These are phyloP conservation scores for Drosophila ercepeae DNA, from an alignment of 1,140 invertebrate genomes.

Conservation along the genomic window DNA sequence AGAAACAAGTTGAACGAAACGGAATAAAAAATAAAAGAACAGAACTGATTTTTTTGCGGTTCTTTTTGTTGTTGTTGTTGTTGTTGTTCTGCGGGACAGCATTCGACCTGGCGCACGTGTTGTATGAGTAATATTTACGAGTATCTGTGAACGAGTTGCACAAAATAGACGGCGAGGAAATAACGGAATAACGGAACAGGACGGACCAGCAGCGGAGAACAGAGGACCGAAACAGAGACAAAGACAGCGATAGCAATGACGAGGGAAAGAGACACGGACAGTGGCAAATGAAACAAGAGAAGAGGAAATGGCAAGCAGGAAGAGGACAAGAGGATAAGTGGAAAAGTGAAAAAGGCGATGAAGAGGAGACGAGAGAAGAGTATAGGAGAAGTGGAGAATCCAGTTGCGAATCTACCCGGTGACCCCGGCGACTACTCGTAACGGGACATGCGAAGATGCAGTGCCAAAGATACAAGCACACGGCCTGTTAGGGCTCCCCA, in stretches of 20 bases:
- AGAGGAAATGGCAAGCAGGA: slow-evolving; percentile 38
- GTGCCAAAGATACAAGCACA: slow-evolving; percentile 59
- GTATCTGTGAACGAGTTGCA: slow-evolving; percentile 44
- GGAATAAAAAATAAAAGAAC: background rate
- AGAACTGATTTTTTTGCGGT: slow-evolving; percentile 9
- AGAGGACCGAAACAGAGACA: background rate
- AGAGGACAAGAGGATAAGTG: slow-evolving; percentile 1
- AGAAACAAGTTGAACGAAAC: background rate
- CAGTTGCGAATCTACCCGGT: slow-evolving; percentile 48
- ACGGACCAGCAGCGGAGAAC: background rate
- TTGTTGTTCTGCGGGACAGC: slow-evolving; percentile 12
- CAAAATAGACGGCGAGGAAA: slow-evolving; percentile 23
- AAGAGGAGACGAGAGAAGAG: too few species aligned
- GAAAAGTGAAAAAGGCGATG: background rate
- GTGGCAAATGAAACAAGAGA: slow-evolving; percentile 24
- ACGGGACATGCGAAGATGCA: slow-evolving; percentile 61
- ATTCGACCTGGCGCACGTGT: slow-evolving; percentile 45
- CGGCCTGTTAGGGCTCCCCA: slow-evolving; percentile 40
- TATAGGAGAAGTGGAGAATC: slow-evolving; percentile 22
- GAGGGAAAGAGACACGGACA: background rate
- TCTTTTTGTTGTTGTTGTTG: background rate
- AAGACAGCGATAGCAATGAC: background rate
- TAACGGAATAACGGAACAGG: slow-evolving; percentile 2
- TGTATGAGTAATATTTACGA: slow-evolving; percentile 44
- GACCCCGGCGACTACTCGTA: slow-evolving; percentile 35